Percentiles rank a stretch among this genome's conserved stretches.
Evolutionary conservation across 2,888 invertebrate genomes (phyloP).

Genomic region (Conomelus anceps): DNA sequence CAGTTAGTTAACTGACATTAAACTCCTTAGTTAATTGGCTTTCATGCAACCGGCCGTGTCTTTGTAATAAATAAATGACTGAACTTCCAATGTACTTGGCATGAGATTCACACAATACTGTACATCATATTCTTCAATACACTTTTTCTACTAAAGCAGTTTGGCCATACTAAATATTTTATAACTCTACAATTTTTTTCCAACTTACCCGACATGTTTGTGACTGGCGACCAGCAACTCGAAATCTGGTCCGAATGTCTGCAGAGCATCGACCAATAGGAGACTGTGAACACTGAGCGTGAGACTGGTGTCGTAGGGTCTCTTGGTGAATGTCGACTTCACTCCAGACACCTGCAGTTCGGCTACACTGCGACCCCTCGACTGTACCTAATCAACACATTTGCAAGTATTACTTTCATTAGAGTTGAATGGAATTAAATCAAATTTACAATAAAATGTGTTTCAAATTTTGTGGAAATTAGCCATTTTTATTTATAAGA

Average conservation of each 20-base stretch:
- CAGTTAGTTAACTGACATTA: too few relatives aligned
- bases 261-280: conserved; percentile 87
- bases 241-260: conserved; percentile 92
- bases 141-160: too few relatives aligned
- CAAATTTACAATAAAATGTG: too few relatives aligned
- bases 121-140: neutral
- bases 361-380: conserved; percentile 80
- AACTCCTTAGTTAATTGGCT: too few relatives aligned
- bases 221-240: conserved; percentile 91
- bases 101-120: too few relatives aligned
- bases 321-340: conserved; percentile 64
- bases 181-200: neutral
- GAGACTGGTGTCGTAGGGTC: conserved; percentile 66
- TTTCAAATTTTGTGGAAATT: too few relatives aligned
- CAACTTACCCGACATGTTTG: conserved; percentile 74
- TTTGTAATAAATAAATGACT: too few relatives aligned
- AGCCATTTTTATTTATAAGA: too few relatives aligned
- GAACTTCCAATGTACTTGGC: too few relatives aligned
- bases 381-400: conserved; percentile 56
- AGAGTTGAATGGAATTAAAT: too few relatives aligned
- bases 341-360: conserved; percentile 91
- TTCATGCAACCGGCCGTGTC: too few relatives aligned
- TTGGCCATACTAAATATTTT: neutral
- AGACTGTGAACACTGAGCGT: conserved; percentile 87
- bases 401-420: neutral